A percentile compares a stretch with the other conserved stretches of the same genome.
phyloP scores from a whole-genome alignment of 2,888 invertebrate species.

The Pollenia labialis region DNA sequence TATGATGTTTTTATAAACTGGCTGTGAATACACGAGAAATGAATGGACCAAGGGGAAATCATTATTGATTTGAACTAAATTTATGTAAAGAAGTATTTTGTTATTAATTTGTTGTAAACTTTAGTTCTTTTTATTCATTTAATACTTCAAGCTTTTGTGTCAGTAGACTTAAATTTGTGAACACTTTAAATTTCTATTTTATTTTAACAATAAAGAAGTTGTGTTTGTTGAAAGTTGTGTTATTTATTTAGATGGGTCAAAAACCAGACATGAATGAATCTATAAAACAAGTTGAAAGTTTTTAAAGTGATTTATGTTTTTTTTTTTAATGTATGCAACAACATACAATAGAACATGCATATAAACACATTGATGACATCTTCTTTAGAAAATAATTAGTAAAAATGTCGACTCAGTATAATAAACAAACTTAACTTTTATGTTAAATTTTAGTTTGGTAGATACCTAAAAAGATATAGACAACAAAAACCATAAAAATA shows the following conservation, averaged over 20 bases:
- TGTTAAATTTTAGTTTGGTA: no score
- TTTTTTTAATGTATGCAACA: background rate
- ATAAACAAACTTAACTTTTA: no score
- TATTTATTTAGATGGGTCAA: background rate
- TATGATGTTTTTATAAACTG: constrained; percentile 1
- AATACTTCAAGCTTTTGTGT: background rate
- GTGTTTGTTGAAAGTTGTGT: no score
- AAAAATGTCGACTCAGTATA: no score
- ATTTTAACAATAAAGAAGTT: no score
- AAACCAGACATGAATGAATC: background rate
- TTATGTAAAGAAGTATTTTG: constrained; percentile 3
- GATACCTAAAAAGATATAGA: no score
- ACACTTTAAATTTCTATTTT: no score
- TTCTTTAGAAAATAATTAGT: no score
- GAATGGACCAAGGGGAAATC: background rate
- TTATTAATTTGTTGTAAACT: background rate
- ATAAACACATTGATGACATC: no score
- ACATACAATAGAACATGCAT: no score
- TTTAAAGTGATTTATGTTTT: background rate
- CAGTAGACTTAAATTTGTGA: background rate
- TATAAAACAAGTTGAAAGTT: background rate
- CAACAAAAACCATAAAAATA: no score
- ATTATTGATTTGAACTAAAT: background rate
- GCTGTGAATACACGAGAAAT: background rate
- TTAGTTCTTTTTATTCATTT: background rate